Evolutionary conservation across 1,140 invertebrate genomes (phyloP).

Genomic region (Doryteuthis pealeii): DNA sequence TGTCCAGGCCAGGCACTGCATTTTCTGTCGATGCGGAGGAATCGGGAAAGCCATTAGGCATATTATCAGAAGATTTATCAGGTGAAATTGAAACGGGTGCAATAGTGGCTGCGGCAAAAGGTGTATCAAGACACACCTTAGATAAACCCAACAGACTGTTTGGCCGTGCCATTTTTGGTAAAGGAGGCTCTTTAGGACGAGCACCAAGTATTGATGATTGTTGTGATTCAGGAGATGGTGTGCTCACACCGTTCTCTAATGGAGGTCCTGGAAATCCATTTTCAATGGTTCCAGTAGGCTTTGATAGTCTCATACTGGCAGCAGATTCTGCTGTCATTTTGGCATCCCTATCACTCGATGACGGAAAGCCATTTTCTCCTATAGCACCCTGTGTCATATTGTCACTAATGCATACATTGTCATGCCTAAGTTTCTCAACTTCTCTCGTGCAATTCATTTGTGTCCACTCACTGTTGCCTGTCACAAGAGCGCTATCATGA

Average conservation of each 20-base stretch:
- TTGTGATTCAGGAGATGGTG: slow-evolving; percentile 31
- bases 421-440: background rate
- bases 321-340: background rate
- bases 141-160: slow-evolving; percentile 46
- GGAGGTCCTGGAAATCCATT: background rate
- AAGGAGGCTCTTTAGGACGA: slow-evolving; percentile 37
- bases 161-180: slow-evolving; percentile 34
- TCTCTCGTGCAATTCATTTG: background rate
- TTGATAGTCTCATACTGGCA: background rate
- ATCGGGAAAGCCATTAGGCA: background rate
- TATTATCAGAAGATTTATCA: background rate
- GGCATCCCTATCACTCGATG: background rate
- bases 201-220: slow-evolving; percentile 31
- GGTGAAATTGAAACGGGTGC: background rate
- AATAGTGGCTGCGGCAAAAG: slow-evolving; percentile 6
- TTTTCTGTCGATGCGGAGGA: background rate
- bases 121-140: slow-evolving; percentile 29
- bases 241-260: slow-evolving; percentile 3
- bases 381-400: background rate
- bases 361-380: background rate
- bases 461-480: background rate
- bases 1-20: background rate
- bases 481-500: background rate
- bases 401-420: background rate
- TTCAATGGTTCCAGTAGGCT: slow-evolving; percentile 56